Evolutionary conservation across 1,140 invertebrate genomes (phyloP).

Genomic region (Trachymyrmex cornetzi): DNA sequence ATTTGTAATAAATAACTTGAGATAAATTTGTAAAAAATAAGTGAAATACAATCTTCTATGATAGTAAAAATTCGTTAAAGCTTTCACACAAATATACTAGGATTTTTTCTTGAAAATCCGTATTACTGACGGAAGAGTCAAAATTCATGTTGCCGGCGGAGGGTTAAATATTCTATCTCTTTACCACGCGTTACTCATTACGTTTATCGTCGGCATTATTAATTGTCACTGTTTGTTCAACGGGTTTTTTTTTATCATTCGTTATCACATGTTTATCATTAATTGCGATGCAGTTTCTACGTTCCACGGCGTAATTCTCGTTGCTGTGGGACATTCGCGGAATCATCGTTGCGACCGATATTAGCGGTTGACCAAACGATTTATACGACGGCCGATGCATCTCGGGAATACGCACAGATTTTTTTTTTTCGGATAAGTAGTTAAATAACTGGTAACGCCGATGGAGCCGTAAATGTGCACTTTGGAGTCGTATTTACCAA

Average conservation of each 20-base stretch:
- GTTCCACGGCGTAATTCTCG: neutral
- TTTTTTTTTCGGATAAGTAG: slow-evolving; percentile 30
- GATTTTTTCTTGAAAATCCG: too few species aligned
- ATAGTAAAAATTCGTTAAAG: too few species aligned
- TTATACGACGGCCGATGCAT: neutral
- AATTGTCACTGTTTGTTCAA: slow-evolving; percentile 13
- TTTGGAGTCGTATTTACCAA: slow-evolving; percentile 41
- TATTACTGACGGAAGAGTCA: too few species aligned
- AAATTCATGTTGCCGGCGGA: too few species aligned
- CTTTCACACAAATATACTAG: too few species aligned
- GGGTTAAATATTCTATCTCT: neutral
- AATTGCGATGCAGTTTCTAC: neutral
- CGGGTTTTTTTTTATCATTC: neutral
- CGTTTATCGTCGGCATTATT: neutral
- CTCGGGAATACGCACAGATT: neutral
- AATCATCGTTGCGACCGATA: neutral
- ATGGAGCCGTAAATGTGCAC: slow-evolving; percentile 12
- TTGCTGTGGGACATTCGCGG: neutral
- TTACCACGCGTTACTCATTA: neutral
- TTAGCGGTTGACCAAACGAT: neutral
- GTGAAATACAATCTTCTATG: too few species aligned
- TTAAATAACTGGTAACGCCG: slow-evolving; percentile 25
- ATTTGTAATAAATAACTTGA: too few species aligned
- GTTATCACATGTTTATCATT: neutral
- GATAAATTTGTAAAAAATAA: too few species aligned